A percentile compares a stretch with the other conserved stretches of the same genome.
phyloP scores from a whole-genome alignment of 2,797 vertebrate species.

The Podarcis siculus region DNA sequence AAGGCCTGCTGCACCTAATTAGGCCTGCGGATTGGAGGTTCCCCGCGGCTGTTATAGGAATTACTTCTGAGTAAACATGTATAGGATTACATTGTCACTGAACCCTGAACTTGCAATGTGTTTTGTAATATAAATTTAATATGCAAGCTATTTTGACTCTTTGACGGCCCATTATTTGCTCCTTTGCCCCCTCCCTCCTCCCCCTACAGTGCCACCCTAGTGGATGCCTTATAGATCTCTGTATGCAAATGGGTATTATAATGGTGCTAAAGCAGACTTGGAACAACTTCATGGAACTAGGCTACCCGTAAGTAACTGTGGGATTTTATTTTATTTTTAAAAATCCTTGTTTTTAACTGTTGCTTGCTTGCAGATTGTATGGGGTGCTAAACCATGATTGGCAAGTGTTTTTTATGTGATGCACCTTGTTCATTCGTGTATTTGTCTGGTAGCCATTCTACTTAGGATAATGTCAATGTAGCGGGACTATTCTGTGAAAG shows the following conservation, averaged over 20 bases:
- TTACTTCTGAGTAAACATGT: not conserved
- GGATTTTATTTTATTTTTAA: not conserved
- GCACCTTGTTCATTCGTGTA: not conserved
- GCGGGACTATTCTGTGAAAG: not conserved
- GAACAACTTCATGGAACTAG: conserved; percentile 96
- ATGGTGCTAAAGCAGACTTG: conserved; percentile 97
- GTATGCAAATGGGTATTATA: conserved; percentile 96
- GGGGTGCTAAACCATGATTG: not conserved
- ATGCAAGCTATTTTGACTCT: not conserved
- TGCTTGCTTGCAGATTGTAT: conserved; percentile 9
- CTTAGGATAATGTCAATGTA: not conserved
- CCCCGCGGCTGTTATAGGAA: not conserved
- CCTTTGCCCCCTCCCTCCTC: not conserved
- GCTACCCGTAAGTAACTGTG: conserved; percentile 88
- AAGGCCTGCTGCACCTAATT: not conserved
- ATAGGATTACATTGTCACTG: not conserved
- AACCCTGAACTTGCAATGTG: not conserved
- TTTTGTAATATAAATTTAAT: not conserved
- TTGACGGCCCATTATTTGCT: not conserved
- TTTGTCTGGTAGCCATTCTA: not conserved
- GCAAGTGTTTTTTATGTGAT: not conserved
- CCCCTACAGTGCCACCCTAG: conserved; percentile 89
- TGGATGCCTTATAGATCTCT: conserved; percentile 95
- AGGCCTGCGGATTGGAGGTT: not conserved
- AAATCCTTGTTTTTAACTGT: conserved; percentile 10